Evolutionary conservation across 2,113 vertebrate genomes (phyloP).

Genomic region (Python bivittatus): DNA sequence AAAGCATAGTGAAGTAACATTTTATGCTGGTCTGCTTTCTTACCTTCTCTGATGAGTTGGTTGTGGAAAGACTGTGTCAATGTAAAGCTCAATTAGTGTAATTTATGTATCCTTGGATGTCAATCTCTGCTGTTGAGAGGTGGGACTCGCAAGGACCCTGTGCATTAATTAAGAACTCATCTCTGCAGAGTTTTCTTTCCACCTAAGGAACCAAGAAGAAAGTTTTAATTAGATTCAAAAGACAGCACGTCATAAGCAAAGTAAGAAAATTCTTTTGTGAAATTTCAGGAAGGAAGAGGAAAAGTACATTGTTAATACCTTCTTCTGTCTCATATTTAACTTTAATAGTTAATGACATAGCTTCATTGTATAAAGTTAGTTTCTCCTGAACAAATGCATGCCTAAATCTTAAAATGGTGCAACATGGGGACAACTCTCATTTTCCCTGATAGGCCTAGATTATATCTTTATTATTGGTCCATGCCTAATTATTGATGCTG

Average conservation of each 20-base stretch:
- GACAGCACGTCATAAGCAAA: conserved; percentile 71
- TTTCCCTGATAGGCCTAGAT: conserved; percentile 17
- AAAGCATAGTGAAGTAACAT: conserved; percentile 56
- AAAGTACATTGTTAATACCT: conserved; percentile 48
- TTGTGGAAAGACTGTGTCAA: conserved; percentile 60
- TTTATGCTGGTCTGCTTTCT: conserved; percentile 69
- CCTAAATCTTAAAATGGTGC: neutral
- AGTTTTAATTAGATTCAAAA: conserved; percentile 78
- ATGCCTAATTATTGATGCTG: conserved; percentile 32
- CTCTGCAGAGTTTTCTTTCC: conserved; percentile 77
- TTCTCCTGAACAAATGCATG: neutral
- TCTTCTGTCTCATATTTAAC: conserved; percentile 35
- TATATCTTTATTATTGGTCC: neutral
- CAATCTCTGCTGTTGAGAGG: conserved; percentile 81
- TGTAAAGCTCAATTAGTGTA: conserved; percentile 80
- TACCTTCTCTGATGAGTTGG: conserved; percentile 79
- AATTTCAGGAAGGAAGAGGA: conserved; percentile 52
- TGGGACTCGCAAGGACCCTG: conserved; percentile 75
- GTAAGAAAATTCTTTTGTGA: conserved; percentile 63
- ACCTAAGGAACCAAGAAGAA: conserved; percentile 80
- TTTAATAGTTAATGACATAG: neutral
- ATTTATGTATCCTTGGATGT: conserved; percentile 78
- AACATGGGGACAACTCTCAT: conserved; percentile 23
- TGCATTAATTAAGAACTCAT: conserved; percentile 83
- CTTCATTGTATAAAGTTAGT: neutral